Percentiles rank a stretch among this genome's conserved stretches.
These are phyloP conservation scores for Agrotis exclamationis DNA, from an alignment of 2,888 invertebrate genomes.

Conservation along the genomic window DNA sequence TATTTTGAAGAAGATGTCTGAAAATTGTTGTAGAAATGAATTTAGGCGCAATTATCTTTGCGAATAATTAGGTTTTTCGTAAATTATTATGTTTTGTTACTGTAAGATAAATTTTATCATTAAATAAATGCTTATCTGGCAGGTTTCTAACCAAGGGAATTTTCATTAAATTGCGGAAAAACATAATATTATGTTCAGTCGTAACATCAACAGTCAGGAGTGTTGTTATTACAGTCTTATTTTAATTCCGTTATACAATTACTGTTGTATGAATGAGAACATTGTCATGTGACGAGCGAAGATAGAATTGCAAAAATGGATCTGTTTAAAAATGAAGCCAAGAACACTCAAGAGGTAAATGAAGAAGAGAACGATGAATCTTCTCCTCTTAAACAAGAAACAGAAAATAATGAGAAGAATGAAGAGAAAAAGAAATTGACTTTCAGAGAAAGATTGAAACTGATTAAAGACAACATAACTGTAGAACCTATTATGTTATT, in stretches of 20 bases:
- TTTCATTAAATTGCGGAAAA: slow-evolving; percentile 6
- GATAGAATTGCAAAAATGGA: slow-evolving; percentile 36
- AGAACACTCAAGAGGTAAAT: slow-evolving; percentile 53
- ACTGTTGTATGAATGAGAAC: slow-evolving; percentile 32
- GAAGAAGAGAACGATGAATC: slow-evolving; percentile 72
- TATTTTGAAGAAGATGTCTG: slow-evolving; percentile 1
- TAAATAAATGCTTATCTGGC: slow-evolving; percentile 19
- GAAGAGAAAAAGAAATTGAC: slow-evolving; percentile 72
- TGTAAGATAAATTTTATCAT: slow-evolving; percentile 13
- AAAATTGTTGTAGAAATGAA: background rate
- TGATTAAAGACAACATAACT: slow-evolving; percentile 91
- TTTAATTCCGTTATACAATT: slow-evolving; percentile 57
- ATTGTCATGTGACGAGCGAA: slow-evolving; percentile 19
- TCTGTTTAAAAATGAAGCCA: slow-evolving; percentile 43
- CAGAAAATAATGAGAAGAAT: slow-evolving; percentile 55
- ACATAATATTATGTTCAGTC: slow-evolving; percentile 38
- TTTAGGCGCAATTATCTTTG: slow-evolving; percentile 1
- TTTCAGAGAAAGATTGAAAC: slow-evolving; percentile 77
- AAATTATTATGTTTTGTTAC: background rate
- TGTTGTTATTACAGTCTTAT: slow-evolving; percentile 38
- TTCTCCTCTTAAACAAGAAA: slow-evolving; percentile 74
- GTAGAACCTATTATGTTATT: slow-evolving; percentile 94
- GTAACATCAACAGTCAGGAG: slow-evolving; percentile 52
- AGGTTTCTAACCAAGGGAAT: slow-evolving; percentile 4
- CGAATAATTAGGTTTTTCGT: background rate